Conservation (phyloP, 2,888 invertebrate species). For the Cerceris ruficornis region DNA sequence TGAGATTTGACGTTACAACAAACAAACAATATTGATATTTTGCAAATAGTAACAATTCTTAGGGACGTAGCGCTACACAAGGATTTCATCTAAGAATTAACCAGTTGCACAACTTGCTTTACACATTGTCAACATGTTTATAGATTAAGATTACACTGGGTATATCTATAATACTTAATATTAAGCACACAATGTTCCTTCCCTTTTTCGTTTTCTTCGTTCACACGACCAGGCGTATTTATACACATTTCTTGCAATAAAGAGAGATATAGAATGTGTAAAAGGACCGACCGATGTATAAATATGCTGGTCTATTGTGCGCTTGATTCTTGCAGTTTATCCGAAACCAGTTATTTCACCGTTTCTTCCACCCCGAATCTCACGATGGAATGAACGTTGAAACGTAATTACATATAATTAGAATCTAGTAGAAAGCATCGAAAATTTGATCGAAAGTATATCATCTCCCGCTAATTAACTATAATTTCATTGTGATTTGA, state of each 20-base stretch:
- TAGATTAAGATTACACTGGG: constrained; percentile 63
- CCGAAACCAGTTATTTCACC: constrained; percentile 55
- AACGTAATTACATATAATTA: constrained; percentile 10
- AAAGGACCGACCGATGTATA: constrained; percentile 61
- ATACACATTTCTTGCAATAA: constrained; percentile 51
- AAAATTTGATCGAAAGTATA: constrained; percentile 22
- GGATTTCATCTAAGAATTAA: constrained; percentile 64
- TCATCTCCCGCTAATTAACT: neutral
- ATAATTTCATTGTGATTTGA: neutral
- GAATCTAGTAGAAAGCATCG: neutral
- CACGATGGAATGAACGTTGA: constrained; percentile 31
- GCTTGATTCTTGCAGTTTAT: constrained; percentile 56
- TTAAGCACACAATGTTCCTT: constrained; percentile 60
- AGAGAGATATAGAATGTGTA: constrained; percentile 61
- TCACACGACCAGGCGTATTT: constrained; percentile 53
- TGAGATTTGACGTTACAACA: constrained; percentile 77
- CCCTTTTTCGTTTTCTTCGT: constrained; percentile 10
- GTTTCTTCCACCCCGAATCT: constrained; percentile 29
- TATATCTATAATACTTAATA: constrained; percentile 60
- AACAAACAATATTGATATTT: constrained; percentile 79
- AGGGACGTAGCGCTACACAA: constrained; percentile 70
- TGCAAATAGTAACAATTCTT: constrained; percentile 75
- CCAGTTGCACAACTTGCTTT: constrained; percentile 70
- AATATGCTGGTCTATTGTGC: constrained; percentile 66
- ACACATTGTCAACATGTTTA: constrained; percentile 61